Percentiles rank a stretch among this genome's conserved stretches.
Conservation (phyloP, 2,113 vertebrate species). For the Micromys minutus region DNA sequence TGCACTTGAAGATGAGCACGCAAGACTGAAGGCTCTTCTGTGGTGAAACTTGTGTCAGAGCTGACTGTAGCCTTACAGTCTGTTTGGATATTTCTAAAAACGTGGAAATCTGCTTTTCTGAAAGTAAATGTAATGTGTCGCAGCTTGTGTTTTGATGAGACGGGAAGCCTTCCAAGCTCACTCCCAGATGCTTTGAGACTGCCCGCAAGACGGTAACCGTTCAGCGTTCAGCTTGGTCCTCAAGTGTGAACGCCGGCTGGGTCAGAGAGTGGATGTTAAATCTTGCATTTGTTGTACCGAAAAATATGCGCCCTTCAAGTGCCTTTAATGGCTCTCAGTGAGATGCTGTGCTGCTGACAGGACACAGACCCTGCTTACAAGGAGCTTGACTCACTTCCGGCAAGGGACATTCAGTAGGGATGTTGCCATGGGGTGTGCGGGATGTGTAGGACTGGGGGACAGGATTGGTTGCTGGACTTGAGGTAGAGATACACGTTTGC, state of each 20-base stretch:
- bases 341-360: neutral
- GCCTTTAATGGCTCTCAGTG: neutral
- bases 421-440: fast-evolving
- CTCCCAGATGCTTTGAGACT: neutral
- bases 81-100: neutral
- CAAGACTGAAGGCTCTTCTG: neutral
- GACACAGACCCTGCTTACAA: neutral
- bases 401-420: neutral
- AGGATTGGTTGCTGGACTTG: neutral
- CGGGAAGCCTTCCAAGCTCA: neutral
- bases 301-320: neutral
- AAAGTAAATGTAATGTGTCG: neutral
- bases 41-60: neutral
- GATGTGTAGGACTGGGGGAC: fast-evolving
- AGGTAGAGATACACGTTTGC: neutral
- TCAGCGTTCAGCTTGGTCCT: neutral
- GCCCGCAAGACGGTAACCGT: neutral
- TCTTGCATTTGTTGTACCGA: neutral
- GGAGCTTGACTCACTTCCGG: neutral
- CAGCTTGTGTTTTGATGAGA: neutral
- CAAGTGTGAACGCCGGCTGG: neutral
- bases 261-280: neutral
- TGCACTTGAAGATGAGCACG: neutral
- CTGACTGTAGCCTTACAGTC: neutral
- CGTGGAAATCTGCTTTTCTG: neutral